Evolutionary conservation across 2,888 invertebrate species (phyloP).

Genomic region (Folsomia manolachei): DNA sequence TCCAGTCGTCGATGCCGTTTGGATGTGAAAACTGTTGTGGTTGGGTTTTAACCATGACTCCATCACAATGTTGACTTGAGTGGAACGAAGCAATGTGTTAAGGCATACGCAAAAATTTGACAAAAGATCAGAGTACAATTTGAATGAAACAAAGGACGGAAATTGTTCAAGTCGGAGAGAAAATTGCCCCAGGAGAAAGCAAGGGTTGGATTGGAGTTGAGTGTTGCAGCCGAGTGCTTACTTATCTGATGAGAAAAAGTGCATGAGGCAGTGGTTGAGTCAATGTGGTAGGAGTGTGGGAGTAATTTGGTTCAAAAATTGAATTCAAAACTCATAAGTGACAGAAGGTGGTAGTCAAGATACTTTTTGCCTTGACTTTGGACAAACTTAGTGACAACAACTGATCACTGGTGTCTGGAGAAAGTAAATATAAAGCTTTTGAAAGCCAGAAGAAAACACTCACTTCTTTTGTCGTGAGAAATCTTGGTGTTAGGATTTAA

Average conservation of each 20-base stretch:
- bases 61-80: neutral
- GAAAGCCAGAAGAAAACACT: too few relatives aligned
- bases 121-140: neutral
- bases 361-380: too few relatives aligned
- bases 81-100: neutral
- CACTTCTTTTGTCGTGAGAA: constrained; percentile 1
- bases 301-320: constrained; percentile 16
- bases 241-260: too few relatives aligned
- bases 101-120: neutral
- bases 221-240: neutral
- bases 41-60: neutral
- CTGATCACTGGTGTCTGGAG: too few relatives aligned
- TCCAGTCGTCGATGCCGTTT: neutral
- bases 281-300: neutral
- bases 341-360: constrained; percentile 12
- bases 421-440: neutral
- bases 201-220: too few relatives aligned
- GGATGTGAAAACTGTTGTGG: neutral
- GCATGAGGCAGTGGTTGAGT: too few relatives aligned
- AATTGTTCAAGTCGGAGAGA: neutral
- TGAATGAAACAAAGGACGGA: neutral
- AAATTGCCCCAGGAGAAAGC: neutral
- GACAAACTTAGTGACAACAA: too few relatives aligned
- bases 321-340: constrained; percentile 19
- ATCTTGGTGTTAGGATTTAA: neutral